Percentiles rank a stretch among this genome's conserved stretches.
Conservation (phyloP, 2,888 invertebrate species). For the Hipparchia semele region DNA sequence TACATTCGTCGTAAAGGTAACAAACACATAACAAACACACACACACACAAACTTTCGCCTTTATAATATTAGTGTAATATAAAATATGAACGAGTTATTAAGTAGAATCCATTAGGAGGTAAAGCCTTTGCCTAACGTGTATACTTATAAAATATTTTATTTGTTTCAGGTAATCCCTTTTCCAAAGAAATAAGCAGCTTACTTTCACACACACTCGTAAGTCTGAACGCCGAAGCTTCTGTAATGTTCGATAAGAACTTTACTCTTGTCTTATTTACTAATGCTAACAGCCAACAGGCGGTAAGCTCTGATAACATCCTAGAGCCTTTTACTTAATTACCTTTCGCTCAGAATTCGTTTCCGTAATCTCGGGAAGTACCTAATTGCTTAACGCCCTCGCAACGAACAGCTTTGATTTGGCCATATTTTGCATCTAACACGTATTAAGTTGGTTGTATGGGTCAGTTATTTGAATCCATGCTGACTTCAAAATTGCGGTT, state of each 20-base stretch:
- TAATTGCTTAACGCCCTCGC: neutral
- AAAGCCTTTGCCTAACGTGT: neutral
- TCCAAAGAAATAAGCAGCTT: constrained; percentile 11
- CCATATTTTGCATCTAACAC: neutral
- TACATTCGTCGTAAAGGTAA: too few relatives aligned
- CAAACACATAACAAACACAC: too few relatives aligned
- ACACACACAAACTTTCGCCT: too few relatives aligned
- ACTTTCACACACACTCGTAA: neutral
- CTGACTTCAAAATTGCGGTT: too few relatives aligned
- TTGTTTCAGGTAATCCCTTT: constrained; percentile 20
- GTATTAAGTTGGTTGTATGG: too few relatives aligned
- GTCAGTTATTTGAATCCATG: too few relatives aligned
- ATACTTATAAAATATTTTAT: constrained; percentile 1
- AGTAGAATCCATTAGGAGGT: neutral
- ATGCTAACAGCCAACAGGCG: constrained; percentile 12
- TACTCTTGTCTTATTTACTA: constrained; percentile 21
- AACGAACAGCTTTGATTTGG: neutral
- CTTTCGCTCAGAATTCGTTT: neutral
- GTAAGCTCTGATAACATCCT: constrained; percentile 27
- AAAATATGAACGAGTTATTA: too few relatives aligned
- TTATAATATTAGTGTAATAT: too few relatives aligned
- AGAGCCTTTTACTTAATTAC: constrained; percentile 24
- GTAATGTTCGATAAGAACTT: constrained; percentile 19
- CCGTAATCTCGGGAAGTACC: neutral
- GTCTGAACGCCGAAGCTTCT: neutral